These are phyloP conservation scores for Atrina japonica DNA, from an alignment of 2,888 invertebrate genomes.

Conservation along the genomic window DNA sequence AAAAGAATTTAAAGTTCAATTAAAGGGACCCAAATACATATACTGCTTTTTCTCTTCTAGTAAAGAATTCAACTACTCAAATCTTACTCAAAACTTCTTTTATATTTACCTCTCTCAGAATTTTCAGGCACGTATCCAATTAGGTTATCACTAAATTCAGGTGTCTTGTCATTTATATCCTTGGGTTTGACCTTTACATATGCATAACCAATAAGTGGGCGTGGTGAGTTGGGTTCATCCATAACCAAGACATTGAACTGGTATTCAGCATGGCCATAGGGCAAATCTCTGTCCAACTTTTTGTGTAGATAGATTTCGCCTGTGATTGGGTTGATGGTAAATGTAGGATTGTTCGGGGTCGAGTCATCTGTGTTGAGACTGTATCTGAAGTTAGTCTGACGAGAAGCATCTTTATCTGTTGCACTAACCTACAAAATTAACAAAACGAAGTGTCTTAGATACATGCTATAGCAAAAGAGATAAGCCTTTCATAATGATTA, in stretches of 20 bases:
- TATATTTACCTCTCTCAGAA: constrained; percentile 89
- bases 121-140: constrained; percentile 92
- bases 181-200: constrained; percentile 98
- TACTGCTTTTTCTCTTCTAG: no score
- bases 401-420: constrained; percentile 96
- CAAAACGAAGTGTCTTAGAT: no score
- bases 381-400: constrained; percentile 97
- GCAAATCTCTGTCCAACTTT: constrained; percentile 96
- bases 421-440: constrained; percentile 89
- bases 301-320: constrained; percentile 97
- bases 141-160: constrained; percentile 86
- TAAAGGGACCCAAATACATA: no score
- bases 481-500: no score
- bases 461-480: no score
- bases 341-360: constrained; percentile 82
- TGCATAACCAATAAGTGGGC: constrained; percentile 87
- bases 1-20: no score
- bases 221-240: constrained; percentile 72
- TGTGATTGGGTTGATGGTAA: constrained; percentile 96
- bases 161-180: constrained; percentile 98
- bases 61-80: no score
- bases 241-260: constrained; percentile 78
- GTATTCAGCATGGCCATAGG: constrained; percentile 90
- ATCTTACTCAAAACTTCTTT: not conserved
- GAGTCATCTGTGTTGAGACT: constrained; percentile 63